Conservation (phyloP, 2,888 invertebrate species). For the Ypsolopha sequella region DNA sequence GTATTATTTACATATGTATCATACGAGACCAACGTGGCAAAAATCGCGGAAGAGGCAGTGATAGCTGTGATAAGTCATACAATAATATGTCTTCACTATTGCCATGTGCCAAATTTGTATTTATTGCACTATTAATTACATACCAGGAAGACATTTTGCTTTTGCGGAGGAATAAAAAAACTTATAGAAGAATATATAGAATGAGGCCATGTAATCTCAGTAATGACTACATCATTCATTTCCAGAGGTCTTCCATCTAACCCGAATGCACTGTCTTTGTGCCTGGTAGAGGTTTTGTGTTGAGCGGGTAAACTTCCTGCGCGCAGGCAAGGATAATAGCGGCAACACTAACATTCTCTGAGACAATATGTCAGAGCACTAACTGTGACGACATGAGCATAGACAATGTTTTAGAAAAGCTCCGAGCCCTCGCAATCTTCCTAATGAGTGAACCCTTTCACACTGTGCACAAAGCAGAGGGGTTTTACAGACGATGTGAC, state of each 20-base stretch:
- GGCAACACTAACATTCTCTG: slow-evolving; percentile 35
- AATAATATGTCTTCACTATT: slow-evolving; percentile 14
- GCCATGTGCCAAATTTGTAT: slow-evolving; percentile 15
- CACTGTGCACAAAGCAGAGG: slow-evolving; percentile 60
- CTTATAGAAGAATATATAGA: slow-evolving; percentile 4
- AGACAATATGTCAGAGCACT: slow-evolving; percentile 38
- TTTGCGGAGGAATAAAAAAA: not conserved
- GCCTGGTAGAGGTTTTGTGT: slow-evolving; percentile 39
- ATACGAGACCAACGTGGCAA: slow-evolving; percentile 10
- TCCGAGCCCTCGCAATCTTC: slow-evolving; percentile 65
- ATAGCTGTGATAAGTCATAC: slow-evolving; percentile 9
- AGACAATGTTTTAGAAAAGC: slow-evolving; percentile 48
- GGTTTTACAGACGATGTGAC: slow-evolving; percentile 64
- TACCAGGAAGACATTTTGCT: not conserved
- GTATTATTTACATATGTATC: too few relatives aligned
- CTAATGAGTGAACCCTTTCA: slow-evolving; percentile 70
- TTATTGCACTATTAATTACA: not conserved
- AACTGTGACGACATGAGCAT: slow-evolving; percentile 25
- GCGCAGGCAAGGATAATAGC: slow-evolving; percentile 35
- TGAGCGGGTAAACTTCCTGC: slow-evolving; percentile 48
- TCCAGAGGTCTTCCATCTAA: slow-evolving; percentile 19
- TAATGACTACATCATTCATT: slow-evolving; percentile 38
- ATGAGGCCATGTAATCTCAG: slow-evolving; percentile 27
- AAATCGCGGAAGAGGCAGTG: slow-evolving; percentile 23
- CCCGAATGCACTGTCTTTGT: slow-evolving; percentile 53